These are phyloP conservation scores for Dryobates pubescens DNA, from an alignment of 2,797 vertebrate genomes.

Conservation along the genomic window DNA sequence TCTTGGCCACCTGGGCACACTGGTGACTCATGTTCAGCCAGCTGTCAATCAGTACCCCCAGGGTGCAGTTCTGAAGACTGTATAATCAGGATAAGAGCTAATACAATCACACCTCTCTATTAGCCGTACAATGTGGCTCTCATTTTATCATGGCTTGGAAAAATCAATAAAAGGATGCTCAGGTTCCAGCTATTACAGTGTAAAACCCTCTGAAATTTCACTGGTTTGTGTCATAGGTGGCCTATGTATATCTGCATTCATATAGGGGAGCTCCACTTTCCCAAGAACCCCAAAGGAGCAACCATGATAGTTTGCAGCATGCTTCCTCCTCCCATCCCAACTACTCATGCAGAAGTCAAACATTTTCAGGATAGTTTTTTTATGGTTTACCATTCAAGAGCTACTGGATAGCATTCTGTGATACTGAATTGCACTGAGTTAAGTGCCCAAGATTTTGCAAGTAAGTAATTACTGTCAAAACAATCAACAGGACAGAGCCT, in stretches of 20 bases:
- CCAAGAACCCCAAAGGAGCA: background rate
- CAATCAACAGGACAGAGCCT: background rate
- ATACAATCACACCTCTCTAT: background rate
- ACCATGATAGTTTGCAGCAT: accelerated
- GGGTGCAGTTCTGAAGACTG: background rate
- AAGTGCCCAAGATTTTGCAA: background rate
- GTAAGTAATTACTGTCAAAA: background rate
- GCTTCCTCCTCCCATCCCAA: background rate
- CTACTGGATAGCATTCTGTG: background rate
- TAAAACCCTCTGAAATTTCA: background rate
- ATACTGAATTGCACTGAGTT: background rate
- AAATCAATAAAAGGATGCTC: background rate
- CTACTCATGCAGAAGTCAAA: background rate
- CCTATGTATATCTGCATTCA: background rate
- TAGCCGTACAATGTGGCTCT: background rate
- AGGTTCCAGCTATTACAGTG: background rate
- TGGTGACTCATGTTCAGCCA: too few relatives aligned
- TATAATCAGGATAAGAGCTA: background rate
- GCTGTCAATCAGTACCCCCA: too few relatives aligned
- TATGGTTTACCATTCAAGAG: background rate
- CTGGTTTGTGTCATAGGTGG: background rate
- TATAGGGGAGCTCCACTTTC: background rate
- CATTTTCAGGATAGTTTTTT: background rate
- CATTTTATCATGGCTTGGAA: background rate
- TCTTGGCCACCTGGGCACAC: too few relatives aligned